Conservation (phyloP, 2,888 invertebrate species). For the Urechis unicinctus region DNA sequence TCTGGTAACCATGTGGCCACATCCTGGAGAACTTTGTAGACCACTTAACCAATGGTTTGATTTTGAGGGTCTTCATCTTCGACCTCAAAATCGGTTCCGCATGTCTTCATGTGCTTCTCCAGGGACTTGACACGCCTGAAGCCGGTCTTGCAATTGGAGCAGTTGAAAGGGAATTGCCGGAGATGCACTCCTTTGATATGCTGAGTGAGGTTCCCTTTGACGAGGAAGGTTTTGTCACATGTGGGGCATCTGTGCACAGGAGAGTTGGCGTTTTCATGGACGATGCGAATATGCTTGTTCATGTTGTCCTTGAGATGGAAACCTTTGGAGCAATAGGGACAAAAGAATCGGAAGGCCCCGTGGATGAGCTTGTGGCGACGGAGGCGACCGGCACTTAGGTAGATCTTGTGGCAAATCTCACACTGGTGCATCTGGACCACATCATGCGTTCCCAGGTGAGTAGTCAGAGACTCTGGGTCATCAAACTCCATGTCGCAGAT, state of each 20-base stretch:
- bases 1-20: too few species aligned
- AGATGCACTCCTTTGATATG: slow-evolving; percentile 17
- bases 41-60: too few species aligned
- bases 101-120: slow-evolving; percentile 12
- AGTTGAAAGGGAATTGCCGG: slow-evolving; percentile 13
- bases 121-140: slow-evolving; percentile 12
- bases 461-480: background rate
- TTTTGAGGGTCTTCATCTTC: too few species aligned
- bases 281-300: slow-evolving; percentile 17
- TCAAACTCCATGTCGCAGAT: background rate
- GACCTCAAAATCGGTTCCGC: background rate
- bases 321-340: slow-evolving; percentile 14
- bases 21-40: too few species aligned
- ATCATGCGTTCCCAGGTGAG: slow-evolving; percentile 5
- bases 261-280: slow-evolving; percentile 11
- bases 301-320: slow-evolving; percentile 20
- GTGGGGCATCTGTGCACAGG: slow-evolving; percentile 9
- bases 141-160: slow-evolving; percentile 11
- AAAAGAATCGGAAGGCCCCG: slow-evolving; percentile 12
- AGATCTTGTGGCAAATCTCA: slow-evolving; percentile 13
- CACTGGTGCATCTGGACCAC: slow-evolving; percentile 12
- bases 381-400: slow-evolving; percentile 13
- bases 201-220: slow-evolving; percentile 17
- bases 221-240: slow-evolving; percentile 15
- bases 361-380: slow-evolving; percentile 15